These are phyloP conservation scores for Falco punctatus DNA, from an alignment of 2,113 vertebrate genomes.

Conservation along the genomic window DNA sequence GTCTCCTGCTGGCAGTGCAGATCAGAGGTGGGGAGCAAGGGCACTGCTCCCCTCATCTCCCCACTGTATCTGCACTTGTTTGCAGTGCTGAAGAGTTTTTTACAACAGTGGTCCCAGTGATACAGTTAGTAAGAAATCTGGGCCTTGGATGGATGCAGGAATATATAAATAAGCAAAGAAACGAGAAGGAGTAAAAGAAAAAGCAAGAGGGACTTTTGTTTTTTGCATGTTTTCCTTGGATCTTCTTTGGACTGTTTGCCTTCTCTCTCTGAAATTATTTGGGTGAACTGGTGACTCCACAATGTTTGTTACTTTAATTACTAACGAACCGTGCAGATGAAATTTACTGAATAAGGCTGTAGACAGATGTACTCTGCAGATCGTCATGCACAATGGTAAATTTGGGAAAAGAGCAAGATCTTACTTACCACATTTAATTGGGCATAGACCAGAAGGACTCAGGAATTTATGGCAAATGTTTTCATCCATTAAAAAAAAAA, in stretches of 20 bases:
- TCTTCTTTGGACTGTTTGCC: not conserved
- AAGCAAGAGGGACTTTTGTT: not conserved
- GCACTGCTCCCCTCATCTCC: not conserved
- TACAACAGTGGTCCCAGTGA: not conserved
- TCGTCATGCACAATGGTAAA: not conserved
- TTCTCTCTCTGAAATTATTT: not conserved
- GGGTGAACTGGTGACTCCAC: not conserved
- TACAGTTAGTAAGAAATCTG: not conserved
- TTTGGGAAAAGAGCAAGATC: not conserved
- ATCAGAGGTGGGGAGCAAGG: not conserved
- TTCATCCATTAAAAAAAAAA: not conserved
- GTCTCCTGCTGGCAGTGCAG: not conserved
- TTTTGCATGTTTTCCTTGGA: not conserved
- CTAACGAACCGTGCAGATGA: not conserved
- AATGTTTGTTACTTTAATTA: constrained; percentile 39
- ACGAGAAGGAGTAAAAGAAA: not conserved
- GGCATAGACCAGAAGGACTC: not conserved
- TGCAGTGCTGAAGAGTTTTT: not conserved
- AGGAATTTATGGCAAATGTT: not conserved
- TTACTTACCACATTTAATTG: not conserved
- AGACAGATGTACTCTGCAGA: not conserved
- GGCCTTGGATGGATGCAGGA: not conserved
- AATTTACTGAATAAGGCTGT: constrained; percentile 14
- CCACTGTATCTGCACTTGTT: not conserved
- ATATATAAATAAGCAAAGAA: not conserved